Base-by-base conservation (phyloP, 2,113 vertebrate species). In the Tyrannus savana region DNA sequence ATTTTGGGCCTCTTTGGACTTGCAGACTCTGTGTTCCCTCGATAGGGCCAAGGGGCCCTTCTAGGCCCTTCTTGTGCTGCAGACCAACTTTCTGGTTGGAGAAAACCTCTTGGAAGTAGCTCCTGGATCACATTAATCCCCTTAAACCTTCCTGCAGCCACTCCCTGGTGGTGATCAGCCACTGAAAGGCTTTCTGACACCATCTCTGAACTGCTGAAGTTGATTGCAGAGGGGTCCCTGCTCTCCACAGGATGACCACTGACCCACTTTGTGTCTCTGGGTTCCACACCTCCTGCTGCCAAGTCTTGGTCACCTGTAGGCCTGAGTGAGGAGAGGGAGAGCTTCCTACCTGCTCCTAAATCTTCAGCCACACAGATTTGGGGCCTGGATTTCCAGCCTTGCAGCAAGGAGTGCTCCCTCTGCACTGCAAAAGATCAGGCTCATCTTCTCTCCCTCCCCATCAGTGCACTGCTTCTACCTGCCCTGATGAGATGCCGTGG, bases 401-500 rank as follows among this genome's bases (percentile, higher is more conserved):
- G 42, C 9, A 23, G 25, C 2, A 21, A 47, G 68, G 30, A 9
- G 2, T 3, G 22, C 2, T 30, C 47, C 33, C 14, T 53, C 25
- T 53, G 39, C 8, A 1, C 39, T 4, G 12, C 21, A 49, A 13
- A 73, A 53, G 47, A 5, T 27, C 33, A 30, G 19, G 3, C 6
- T 46, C 19, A 41, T 41, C 11, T 50, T 19, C 21, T 58, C 24
- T 63, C 16, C 3, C 3, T 15, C 23, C 19, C 11, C 21, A 2
- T 42, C 13, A 7, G 60, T 56, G 19, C 25, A 33, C 5, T 18
- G 59, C 39, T 41, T 19, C 19, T 1, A 3, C 22, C 25, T 60
- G 44, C 27, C 13, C 71, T 5, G 13, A 1, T 0, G 18, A 69
- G 35, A 12, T 1, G 6, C 23, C 6, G 22, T 1, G 15, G 11